phyloP scores from a whole-genome alignment of 2,113 vertebrate genomes.

The Leptobrachium ailaonicum region DNA sequence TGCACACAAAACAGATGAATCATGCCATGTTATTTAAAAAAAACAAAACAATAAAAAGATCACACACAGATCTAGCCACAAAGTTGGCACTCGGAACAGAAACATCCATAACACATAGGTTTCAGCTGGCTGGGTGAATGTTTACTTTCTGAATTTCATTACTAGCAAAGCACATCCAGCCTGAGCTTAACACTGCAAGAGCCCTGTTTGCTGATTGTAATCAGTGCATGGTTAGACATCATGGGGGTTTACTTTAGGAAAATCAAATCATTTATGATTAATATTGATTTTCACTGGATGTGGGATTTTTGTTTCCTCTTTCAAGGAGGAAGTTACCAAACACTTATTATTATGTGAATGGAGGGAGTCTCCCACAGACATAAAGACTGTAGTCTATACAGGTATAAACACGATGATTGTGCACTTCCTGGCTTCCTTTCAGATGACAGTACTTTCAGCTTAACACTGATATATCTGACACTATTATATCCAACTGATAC shows the following conservation, averaged over 20 bases:
- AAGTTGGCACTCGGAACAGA: background rate
- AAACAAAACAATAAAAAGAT: background rate
- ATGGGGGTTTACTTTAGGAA: background rate
- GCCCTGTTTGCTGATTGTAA: background rate
- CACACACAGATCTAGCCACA: background rate
- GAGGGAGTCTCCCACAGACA: background rate
- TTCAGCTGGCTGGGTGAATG: background rate
- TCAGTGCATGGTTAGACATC: background rate
- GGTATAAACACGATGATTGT: too few species aligned
- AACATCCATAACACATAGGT: background rate
- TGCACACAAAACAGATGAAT: background rate
- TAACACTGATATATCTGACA: too few species aligned
- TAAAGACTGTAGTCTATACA: background rate
- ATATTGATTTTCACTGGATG: background rate
- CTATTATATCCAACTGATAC: too few species aligned
- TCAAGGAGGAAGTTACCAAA: background rate
- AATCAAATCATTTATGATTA: background rate
- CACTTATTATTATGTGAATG: background rate
- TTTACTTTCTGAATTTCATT: slow-evolving; percentile 8
- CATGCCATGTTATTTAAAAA: slow-evolving; percentile 3
- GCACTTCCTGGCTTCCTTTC: too few species aligned
- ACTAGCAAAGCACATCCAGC: background rate
- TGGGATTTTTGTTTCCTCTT: background rate
- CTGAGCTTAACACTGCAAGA: background rate
- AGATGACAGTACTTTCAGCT: too few species aligned